A percentile compares a stretch with the other conserved stretches of the same genome.
These are phyloP conservation scores for Mystacornis crossleyi DNA, from an alignment of 2,113 vertebrate species.

Conservation along the genomic window DNA sequence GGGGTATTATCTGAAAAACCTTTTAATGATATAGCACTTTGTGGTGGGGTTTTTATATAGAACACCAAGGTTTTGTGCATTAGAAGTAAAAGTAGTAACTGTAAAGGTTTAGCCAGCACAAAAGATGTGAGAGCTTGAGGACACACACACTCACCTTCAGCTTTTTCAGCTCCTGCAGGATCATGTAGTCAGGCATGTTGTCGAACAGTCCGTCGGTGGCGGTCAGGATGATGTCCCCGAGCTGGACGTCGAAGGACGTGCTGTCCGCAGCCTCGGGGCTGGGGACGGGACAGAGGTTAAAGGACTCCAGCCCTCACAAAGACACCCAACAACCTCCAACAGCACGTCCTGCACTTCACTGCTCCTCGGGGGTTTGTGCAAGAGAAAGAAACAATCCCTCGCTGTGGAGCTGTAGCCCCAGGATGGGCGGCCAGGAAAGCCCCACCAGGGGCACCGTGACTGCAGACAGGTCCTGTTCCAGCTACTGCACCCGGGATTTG, in stretches of 20 bases:
- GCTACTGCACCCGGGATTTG: neutral
- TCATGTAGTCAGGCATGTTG: conserved; percentile 99
- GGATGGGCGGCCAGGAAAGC: neutral
- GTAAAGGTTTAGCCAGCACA: neutral
- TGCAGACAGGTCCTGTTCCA: neutral
- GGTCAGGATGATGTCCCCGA: conserved; percentile 97
- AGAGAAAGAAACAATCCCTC: neutral
- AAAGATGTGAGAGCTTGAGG: fast-evolving
- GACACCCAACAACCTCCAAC: neutral
- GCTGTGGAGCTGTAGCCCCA: neutral
- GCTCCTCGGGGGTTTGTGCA: neutral
- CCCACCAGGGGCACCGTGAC: neutral
- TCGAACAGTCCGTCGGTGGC: conserved; percentile 97
- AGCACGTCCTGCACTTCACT: neutral
- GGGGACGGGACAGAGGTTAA: conserved; percentile 16
- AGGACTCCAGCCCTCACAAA: neutral
- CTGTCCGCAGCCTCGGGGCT: conserved; percentile 96
- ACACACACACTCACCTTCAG: conserved; percentile 83
- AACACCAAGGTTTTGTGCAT: fast-evolving
- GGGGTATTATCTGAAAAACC: too few relatives aligned
- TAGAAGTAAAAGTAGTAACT: fast-evolving
- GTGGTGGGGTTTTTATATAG: neutral
- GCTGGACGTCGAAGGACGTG: conserved; percentile 95
- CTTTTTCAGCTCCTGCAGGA: conserved; percentile 96
- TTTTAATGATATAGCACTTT: fast-evolving